Conservation (phyloP, 2,113 vertebrate species). For the Alosa alosa region DNA sequence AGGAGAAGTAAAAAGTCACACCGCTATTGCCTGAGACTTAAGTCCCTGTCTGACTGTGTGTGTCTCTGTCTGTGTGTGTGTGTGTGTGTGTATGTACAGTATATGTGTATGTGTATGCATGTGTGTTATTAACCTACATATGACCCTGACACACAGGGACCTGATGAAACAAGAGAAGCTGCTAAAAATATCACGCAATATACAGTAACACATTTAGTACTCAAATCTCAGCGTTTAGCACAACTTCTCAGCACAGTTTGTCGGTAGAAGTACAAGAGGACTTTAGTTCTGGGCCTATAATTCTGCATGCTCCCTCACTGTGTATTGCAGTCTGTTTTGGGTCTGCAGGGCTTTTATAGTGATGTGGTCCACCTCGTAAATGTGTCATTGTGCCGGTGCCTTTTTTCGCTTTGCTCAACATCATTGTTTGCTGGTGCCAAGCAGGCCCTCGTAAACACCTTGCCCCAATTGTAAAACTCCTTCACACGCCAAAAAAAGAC, state of each 20-base stretch:
- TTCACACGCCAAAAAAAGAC: neutral
- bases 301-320: neutral
- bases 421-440: conserved; percentile 2
- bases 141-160: conserved; percentile 20
- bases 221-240: neutral
- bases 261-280: neutral
- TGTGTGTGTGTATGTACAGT: neutral
- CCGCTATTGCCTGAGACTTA: neutral
- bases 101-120: neutral
- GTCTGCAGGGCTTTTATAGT: conserved; percentile 10
- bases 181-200: neutral
- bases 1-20: neutral
- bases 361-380: conserved; percentile 4
- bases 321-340: neutral
- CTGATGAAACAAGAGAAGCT: neutral
- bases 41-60: neutral
- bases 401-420: neutral
- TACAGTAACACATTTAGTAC: neutral
- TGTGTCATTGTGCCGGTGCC: conserved; percentile 1
- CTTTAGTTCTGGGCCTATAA: neutral
- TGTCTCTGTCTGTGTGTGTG: neutral
- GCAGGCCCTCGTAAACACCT: conserved; percentile 5
- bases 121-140: conserved; percentile 21
- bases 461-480: neutral
- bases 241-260: neutral